Conservation (phyloP, 2,113 vertebrate genomes). For the Psettodes erumei region DNA sequence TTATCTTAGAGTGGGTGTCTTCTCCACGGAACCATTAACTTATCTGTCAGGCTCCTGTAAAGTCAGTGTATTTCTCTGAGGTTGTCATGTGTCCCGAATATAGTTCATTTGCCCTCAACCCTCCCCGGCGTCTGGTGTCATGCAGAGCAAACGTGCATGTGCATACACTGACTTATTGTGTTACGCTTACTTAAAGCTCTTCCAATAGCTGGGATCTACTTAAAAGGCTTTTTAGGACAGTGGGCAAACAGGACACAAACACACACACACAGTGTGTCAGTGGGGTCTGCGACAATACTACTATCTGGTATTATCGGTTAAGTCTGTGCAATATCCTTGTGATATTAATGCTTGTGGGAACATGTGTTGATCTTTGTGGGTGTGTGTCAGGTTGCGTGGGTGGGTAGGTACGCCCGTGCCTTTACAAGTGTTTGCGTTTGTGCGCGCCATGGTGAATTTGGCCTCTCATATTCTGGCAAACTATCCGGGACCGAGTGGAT, state of each 20-base stretch:
- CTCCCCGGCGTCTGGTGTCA: background rate
- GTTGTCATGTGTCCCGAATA: conserved; percentile 5
- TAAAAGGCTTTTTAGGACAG: conserved; percentile 69
- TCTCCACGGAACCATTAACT: background rate
- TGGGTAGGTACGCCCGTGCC: background rate
- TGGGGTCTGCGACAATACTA: conserved; percentile 51
- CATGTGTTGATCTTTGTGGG: background rate
- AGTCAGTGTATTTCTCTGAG: background rate
- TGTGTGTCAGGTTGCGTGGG: background rate
- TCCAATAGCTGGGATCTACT: conserved; percentile 67
- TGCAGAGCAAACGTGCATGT: conserved; percentile 12
- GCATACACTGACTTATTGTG: conserved; percentile 36
- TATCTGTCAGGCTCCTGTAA: conserved; percentile 10
- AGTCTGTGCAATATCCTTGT: conserved; percentile 44
- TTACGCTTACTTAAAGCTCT: conserved; percentile 60
- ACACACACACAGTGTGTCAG: conserved; percentile 26
- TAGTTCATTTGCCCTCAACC: background rate
- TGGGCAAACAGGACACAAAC: conserved; percentile 33
- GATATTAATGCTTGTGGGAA: conserved; percentile 22
- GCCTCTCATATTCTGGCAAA: conserved; percentile 40
- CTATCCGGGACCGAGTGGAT: conserved; percentile 37
- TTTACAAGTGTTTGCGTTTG: background rate
- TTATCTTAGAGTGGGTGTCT: background rate
- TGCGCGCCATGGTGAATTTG: conserved; percentile 16
- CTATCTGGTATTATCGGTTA: conserved; percentile 52